Evolutionary conservation across 2,888 invertebrate species (phyloP), one percentile per base, ranked within the genome.

Genomic region (Sphaeridia pumilis): DNA sequence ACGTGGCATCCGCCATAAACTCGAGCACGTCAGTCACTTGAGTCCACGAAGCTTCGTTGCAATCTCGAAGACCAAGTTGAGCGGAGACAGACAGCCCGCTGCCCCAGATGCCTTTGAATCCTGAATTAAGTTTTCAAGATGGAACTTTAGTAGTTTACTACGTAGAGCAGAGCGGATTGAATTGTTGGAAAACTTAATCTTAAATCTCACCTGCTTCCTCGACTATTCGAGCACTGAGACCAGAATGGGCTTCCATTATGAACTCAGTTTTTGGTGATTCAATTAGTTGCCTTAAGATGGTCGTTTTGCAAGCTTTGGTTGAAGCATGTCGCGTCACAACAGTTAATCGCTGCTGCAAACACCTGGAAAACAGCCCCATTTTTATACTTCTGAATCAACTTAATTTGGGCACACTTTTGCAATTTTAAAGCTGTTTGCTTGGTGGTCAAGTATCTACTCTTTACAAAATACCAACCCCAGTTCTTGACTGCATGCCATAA

Each of bases 1-100:
- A 57, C 4, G 70, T 69, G 10, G 70, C 71, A 57, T 73, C 72
- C 28, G 70, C 68, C 72, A 73, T 72, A 58, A 69, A 73, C 57
- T 72, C 73, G 28, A 70, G 54, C 14, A 71, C 68, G 24, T 72
- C 72, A 10, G 72, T 65, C 3, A 73, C 71, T 63, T 73, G 73
- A 1, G 72, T 72, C 72, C 72, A 73, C 1, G 72, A 72, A 0
- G 71, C 71, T 60, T 73, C 73, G 54, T 73, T 73, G 59, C 71
- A 70, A 63, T 72, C 73, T 31, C 73, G 59, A 2, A 73, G 70
- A 1, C 72, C 71, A 46, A 71, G 55, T 61, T 70, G 70, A 1
- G 72, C 72, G 1, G 72, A 71, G 44, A 72, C 69, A 5, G 71
- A 69, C 45, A 73, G 62, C 1, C 73, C 73, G 63, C 72, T 72